Evolutionary conservation across 2,797 vertebrate genomes (phyloP).

Genomic region (Lagocephalus sceleratus): DNA sequence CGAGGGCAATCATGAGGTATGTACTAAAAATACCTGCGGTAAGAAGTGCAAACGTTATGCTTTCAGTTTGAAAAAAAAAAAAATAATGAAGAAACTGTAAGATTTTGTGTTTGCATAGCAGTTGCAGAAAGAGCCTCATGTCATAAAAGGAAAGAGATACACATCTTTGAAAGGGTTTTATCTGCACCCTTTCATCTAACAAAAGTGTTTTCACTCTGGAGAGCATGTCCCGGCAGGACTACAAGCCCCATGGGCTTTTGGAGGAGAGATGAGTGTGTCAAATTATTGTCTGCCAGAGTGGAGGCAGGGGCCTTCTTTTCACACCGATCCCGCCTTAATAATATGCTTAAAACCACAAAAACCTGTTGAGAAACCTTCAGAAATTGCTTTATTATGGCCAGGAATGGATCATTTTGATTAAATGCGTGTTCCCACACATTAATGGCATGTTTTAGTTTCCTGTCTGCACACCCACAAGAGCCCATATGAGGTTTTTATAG

Average conservation of each 20-base stretch:
- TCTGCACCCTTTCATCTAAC: slow-evolving; percentile 52
- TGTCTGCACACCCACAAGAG: no score
- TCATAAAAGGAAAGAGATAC: slow-evolving; percentile 12
- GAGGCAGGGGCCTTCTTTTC: slow-evolving; percentile 30
- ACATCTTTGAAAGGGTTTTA: slow-evolving; percentile 31
- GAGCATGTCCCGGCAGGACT: slow-evolving; percentile 58
- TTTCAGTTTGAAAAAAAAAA: neutral
- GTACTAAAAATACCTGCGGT: neutral
- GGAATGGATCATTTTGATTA: no score
- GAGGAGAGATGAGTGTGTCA: slow-evolving; percentile 51
- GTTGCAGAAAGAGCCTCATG: neutral
- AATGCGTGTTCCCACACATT: no score
- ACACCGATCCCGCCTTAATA: slow-evolving; percentile 40
- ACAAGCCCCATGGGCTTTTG: slow-evolving; percentile 39
- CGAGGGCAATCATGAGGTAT: neutral
- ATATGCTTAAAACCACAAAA: slow-evolving; percentile 25
- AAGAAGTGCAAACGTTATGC: neutral
- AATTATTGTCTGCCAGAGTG: slow-evolving; percentile 49
- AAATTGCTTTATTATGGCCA: no score
- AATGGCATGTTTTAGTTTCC: no score
- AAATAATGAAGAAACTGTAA: neutral
- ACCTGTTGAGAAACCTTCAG: no score
- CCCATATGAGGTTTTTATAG: no score
- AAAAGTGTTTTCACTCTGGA: slow-evolving; percentile 39
- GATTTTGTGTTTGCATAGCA: neutral